Evolutionary conservation across 2,113 vertebrate genomes (phyloP).

Genomic region (Pandion haliaetus): DNA sequence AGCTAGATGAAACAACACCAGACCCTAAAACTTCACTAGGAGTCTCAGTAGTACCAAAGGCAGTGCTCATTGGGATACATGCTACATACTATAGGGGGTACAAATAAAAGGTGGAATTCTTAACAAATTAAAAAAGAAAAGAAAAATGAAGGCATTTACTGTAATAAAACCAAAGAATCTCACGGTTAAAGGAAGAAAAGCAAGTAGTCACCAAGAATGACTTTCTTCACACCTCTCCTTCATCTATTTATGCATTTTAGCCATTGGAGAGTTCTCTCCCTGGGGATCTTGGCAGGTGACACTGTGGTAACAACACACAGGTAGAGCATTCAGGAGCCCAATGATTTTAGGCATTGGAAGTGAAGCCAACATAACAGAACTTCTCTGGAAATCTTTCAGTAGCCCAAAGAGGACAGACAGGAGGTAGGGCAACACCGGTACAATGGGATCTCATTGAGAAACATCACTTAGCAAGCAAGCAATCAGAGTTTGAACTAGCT

Average conservation of each 20-base stretch:
- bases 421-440: not conserved
- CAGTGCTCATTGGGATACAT: rapidly evolving
- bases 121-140: not conserved
- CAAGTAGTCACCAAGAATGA: not conserved
- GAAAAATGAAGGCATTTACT: not conserved
- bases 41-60: not conserved
- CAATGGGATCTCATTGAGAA: not conserved
- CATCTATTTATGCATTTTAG: not conserved
- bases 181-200: not conserved
- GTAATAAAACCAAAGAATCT: not conserved
- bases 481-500: rapidly evolving
- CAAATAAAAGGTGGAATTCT: not conserved
- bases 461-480: not conserved
- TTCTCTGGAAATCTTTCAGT: not conserved
- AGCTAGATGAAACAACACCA: not conserved
- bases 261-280: not conserved
- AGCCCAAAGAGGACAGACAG: not conserved
- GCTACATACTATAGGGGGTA: rapidly evolving
- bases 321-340: not conserved
- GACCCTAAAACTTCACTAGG: not conserved
- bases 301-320: not conserved
- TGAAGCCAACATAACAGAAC: not conserved
- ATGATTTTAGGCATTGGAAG: not conserved
- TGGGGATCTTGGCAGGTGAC: not conserved
- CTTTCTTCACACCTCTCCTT: not conserved